Conservation (phyloP, 2,113 vertebrate species). For the Lycaon pictus region DNA sequence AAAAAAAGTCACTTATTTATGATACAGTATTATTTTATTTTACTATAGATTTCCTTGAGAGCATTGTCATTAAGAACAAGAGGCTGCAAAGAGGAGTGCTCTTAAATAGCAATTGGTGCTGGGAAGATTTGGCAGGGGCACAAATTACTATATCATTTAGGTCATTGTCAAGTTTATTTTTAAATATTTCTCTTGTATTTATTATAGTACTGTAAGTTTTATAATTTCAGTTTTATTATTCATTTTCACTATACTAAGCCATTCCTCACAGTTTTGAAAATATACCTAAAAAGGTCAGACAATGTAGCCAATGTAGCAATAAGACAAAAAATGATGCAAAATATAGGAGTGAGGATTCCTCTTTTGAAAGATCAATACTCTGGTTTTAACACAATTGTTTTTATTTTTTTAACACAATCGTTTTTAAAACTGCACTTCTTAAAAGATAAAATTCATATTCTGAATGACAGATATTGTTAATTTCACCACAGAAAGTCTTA, state of each 20-base stretch:
- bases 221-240: conserved; percentile 5
- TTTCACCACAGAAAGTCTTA: not conserved
- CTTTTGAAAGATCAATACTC: not conserved
- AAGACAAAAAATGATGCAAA: not conserved
- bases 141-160: conserved; percentile 34
- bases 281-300: not conserved
- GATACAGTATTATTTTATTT: not conserved
- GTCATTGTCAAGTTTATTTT: conserved; percentile 49
- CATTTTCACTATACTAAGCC: not conserved
- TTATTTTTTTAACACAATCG: not conserved
- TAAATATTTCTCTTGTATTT: conserved; percentile 50
- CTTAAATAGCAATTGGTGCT: conserved; percentile 62
- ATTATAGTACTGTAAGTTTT: not conserved
- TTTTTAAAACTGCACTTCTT: not conserved
- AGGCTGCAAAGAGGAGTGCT: conserved; percentile 10
- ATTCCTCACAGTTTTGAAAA: not conserved
- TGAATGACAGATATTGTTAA: not conserved
- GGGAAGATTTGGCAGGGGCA: not conserved
- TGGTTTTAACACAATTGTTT: not conserved
- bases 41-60: conserved; percentile 56
- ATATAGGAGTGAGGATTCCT: not conserved
- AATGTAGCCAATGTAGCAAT: not conserved
- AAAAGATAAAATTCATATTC: conserved; percentile 35
- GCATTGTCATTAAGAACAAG: conserved; percentile 51
- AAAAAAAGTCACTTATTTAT: not conserved